These are phyloP conservation scores for Atrina japonica DNA, from an alignment of 2,888 invertebrate genomes.

Conservation along the genomic window DNA sequence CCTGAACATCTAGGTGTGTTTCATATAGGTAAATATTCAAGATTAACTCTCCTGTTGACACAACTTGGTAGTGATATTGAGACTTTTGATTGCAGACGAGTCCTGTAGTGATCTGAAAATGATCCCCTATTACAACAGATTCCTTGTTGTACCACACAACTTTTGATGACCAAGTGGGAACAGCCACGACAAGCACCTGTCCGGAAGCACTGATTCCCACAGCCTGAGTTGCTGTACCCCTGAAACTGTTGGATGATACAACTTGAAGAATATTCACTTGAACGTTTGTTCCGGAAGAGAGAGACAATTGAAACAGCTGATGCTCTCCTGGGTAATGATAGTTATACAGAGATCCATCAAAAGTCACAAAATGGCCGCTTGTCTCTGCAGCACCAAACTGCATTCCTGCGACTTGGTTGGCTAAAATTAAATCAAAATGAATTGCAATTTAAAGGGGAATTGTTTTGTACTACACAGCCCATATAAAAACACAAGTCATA, in stretches of 20 bases:
- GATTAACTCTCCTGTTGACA: conserved; percentile 35
- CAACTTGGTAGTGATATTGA: conserved; percentile 43
- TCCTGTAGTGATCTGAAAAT: conserved; percentile 33
- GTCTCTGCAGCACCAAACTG: conserved; percentile 28
- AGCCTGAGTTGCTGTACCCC: conserved; percentile 46
- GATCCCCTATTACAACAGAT: conserved; percentile 38
- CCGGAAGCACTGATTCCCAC: conserved; percentile 43
- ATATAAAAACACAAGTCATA: too few relatives aligned
- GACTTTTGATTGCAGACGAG: conserved; percentile 38
- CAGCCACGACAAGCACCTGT: conserved; percentile 48
- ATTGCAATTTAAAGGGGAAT: too few relatives aligned
- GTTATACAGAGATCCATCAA: conserved; percentile 61
- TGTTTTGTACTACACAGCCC: too few relatives aligned
- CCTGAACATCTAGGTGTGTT: conserved; percentile 42
- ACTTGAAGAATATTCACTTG: conserved; percentile 37
- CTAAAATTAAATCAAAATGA: background rate
- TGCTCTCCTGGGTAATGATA: conserved; percentile 59
- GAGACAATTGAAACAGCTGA: conserved; percentile 35
- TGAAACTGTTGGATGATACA: conserved; percentile 38
- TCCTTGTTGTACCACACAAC: conserved; percentile 47
- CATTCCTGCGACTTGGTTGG: background rate
- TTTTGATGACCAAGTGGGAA: conserved; percentile 26
- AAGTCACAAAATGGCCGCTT: conserved; percentile 57
- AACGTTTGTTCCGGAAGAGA: conserved; percentile 20
- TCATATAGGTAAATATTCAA: conserved; percentile 50